Evolutionary conservation across 2,888 invertebrate genomes (phyloP), one percentile per base, ranked within the genome.

Genomic region (Blastobasis lacticolella): DNA sequence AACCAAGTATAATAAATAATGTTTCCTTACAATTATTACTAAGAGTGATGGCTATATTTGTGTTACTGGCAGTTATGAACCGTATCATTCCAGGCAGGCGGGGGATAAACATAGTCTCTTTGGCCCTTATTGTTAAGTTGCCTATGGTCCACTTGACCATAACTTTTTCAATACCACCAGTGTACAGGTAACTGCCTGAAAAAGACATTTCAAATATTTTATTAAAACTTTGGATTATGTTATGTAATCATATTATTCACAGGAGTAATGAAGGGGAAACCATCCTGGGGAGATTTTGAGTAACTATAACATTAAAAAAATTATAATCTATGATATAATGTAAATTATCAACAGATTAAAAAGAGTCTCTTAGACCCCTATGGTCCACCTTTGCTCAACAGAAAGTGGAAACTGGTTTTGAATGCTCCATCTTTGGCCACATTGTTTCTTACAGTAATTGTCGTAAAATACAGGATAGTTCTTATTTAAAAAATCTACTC

Each of bases 151-250:
- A 89, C 58, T 88, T 88, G 0, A 89, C 78, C 45, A 88, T 60
- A 0, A 88, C 88, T 56, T 79, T 81, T 53, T 89, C 89, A 71
- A 87, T 75, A 37, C 89, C 89, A 53, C 88, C 89, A 47, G 84
- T 73, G 51, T 83, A 75, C 1, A 89, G 53, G 52, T 84, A 83
- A 54, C 70, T 83, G 38, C 88, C 89, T 89, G 57, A 47, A 75
- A 66, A 46, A 41, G 36, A 44, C 45, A 40, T 9, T 37, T 46
- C 41, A 56, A 48, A 55, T 66, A 88, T 88, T 88, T 71, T 81
- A 73, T 23, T 23, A 23, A 23, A 23, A 23, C 23, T 23, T 23
- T 2, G 23, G 1, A 46, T 6, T 10, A 45, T 9, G 50, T n/a
- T 36, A 46, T 46, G 4, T 6, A 46, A 46, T 36, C 6, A 44